Conservation (phyloP, 1,140 invertebrate genomes). For the Phthorimaea operculella region DNA sequence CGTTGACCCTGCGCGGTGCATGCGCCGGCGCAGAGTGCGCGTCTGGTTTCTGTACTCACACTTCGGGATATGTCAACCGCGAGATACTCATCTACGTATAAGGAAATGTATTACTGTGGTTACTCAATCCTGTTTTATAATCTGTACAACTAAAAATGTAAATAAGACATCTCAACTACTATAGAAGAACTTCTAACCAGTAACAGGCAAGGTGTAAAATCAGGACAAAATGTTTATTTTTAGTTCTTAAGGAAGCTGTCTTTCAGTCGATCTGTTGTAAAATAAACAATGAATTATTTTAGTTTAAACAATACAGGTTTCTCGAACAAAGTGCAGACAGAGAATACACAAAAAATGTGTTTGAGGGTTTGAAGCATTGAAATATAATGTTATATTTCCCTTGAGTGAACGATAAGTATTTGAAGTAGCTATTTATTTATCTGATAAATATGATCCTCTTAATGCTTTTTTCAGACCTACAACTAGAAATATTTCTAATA, state of each 20-base stretch:
- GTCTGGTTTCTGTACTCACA: slow-evolving; percentile 40
- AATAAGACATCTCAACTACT: no score
- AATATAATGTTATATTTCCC: no score
- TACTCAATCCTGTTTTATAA: no score
- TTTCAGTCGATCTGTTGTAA: neutral
- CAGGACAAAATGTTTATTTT: neutral
- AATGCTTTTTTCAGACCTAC: no score
- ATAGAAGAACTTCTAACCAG: no score
- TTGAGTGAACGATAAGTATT: no score
- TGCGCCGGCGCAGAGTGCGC: slow-evolving; percentile 42
- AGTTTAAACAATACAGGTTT: neutral
- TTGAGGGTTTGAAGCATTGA: no score
- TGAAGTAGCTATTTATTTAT: no score
- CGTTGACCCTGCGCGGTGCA: slow-evolving; percentile 63
- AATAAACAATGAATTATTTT: slow-evolving; percentile 2
- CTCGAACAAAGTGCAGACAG: neutral
- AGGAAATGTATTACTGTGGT: no score
- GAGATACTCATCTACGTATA: neutral
- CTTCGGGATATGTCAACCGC: slow-evolving; percentile 5
- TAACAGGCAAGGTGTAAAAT: neutral
- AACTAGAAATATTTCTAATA: neutral
- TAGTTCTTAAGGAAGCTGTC: neutral
- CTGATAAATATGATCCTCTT: no score
- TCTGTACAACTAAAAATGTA: no score
- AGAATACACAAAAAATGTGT: neutral